Percentiles rank a stretch among this genome's conserved stretches.
Evolutionary conservation across 1,140 invertebrate genomes (phyloP).

Genomic region (Diorhabda sublineata): DNA sequence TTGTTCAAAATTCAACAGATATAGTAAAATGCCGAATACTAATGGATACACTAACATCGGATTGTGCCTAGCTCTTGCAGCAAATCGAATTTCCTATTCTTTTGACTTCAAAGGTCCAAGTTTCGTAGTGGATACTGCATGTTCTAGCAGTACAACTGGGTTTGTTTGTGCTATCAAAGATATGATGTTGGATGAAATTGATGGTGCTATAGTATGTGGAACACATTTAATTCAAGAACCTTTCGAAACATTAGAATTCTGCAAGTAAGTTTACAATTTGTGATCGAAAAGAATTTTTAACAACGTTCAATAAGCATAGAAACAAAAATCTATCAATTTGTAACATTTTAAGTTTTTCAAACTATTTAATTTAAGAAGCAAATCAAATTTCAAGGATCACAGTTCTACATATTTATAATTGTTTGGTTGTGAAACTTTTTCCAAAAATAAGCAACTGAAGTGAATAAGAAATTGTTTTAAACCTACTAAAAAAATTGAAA

Average conservation of each 20-base stretch:
- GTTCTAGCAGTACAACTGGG: conserved; percentile 70
- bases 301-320: too few relatives aligned
- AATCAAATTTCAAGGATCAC: too few relatives aligned
- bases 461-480: too few relatives aligned
- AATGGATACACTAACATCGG: conserved; percentile 22
- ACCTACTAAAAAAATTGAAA: too few relatives aligned
- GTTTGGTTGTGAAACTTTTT: too few relatives aligned
- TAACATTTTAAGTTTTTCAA: too few relatives aligned
- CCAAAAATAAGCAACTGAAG: too few relatives aligned
- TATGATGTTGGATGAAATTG: conserved; percentile 65
- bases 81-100: conserved; percentile 54
- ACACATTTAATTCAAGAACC: conserved; percentile 53
- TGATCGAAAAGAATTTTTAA: too few relatives aligned
- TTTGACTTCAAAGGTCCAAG: conserved; percentile 68
- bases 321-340: too few relatives aligned
- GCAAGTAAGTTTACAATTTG: too few relatives aligned
- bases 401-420: too few relatives aligned
- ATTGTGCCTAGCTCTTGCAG: conserved; percentile 34
- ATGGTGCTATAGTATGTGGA: conserved; percentile 73
- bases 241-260: conserved; percentile 18
- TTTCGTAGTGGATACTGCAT: conserved; percentile 74
- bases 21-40: conserved; percentile 7
- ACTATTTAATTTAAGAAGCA: too few relatives aligned
- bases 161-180: conserved; percentile 64
- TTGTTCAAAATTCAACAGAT: conserved; percentile 49